Evolutionary conservation across 2,113 vertebrate genomes (phyloP), one percentile per base, ranked within the genome.

Genomic region (Aphelocoma coerulescens): DNA sequence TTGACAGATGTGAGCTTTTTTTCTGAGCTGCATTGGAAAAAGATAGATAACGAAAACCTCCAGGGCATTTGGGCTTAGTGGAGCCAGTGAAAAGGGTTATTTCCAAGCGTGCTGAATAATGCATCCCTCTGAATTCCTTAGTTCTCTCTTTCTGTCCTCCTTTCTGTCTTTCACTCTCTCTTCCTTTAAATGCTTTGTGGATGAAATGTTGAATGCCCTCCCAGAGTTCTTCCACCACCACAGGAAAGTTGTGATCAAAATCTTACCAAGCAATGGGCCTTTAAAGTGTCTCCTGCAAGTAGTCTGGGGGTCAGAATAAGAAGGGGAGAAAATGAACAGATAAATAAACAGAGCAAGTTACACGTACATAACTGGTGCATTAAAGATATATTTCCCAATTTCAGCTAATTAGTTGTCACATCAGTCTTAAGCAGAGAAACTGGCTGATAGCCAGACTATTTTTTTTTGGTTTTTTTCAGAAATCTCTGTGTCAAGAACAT

Each of bases 1-100:
- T 96, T 96, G 97, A 96, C 96, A 97, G 96, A 97, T 96, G 94
- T 95, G 96, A 97, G 92, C 67, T 91, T 97, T 97, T 95, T 95
- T 93, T 78, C 85, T 1, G 26, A 91, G 91, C 93, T 96, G 92
- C 93, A 86, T 66, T 96, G 95, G 91, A 95, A 96, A 96, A 96
- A 96, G 91, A 95, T 89, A 96, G 96, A 96, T 95, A 97, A 94
- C 91, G 91, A 88, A 96, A 97, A 95, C 94, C 97, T 96, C 97
- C 86, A 94, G 96, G 96, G 97, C 91, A 97, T 97, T 95, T 82
- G 94, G 88, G 96, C 95, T 97, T 96, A 96, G 95, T 91, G 95
- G 79, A 96, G 95, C 84, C 94, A 96, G 95, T 92, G 95, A 95
- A 96, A 96, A 97, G 93, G 96, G 95, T 95, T 96, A 95, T 97